Percentiles rank a stretch among this genome's conserved stretches.
phyloP scores from a whole-genome alignment of 1,140 invertebrate genomes.

The Halyomorpha halys region DNA sequence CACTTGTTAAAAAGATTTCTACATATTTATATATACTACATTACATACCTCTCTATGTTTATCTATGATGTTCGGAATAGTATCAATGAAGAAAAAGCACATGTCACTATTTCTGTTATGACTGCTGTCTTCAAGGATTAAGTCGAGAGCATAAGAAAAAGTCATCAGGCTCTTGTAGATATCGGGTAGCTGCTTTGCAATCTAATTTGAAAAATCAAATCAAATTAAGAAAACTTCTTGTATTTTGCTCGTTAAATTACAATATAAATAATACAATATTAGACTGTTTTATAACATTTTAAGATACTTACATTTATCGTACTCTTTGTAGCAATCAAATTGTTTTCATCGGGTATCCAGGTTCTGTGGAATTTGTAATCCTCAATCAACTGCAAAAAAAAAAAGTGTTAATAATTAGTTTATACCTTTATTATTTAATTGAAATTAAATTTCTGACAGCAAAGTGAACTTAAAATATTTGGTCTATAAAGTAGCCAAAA shows the following conservation, averaged over 20 bases:
- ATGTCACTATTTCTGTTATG: background rate
- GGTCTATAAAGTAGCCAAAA: too few relatives aligned
- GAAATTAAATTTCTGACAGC: too few relatives aligned
- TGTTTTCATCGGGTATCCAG: background rate
- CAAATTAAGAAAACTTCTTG: too few relatives aligned
- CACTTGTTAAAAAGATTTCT: too few relatives aligned
- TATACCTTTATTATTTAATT: too few relatives aligned
- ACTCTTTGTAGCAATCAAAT: background rate
- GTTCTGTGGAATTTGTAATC: background rate
- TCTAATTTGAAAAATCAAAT: background rate
- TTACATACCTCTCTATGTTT: conserved; percentile 3
- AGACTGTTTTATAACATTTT: too few relatives aligned
- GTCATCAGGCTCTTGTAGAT: background rate
- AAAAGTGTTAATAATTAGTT: too few relatives aligned
- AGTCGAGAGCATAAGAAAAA: conserved; percentile 9
- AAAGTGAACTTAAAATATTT: too few relatives aligned
- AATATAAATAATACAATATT: too few relatives aligned
- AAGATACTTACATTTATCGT: background rate
- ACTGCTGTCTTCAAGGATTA: background rate
- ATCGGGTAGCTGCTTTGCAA: conserved; percentile 4
- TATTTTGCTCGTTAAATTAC: too few relatives aligned
- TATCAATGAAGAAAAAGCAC: background rate
- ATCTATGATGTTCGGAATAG: background rate
- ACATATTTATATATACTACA: too few relatives aligned
- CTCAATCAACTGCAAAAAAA: conserved; percentile 3